phyloP scores from a whole-genome alignment of 2,888 invertebrate genomes.

The Chrysolina haemoptera region DNA sequence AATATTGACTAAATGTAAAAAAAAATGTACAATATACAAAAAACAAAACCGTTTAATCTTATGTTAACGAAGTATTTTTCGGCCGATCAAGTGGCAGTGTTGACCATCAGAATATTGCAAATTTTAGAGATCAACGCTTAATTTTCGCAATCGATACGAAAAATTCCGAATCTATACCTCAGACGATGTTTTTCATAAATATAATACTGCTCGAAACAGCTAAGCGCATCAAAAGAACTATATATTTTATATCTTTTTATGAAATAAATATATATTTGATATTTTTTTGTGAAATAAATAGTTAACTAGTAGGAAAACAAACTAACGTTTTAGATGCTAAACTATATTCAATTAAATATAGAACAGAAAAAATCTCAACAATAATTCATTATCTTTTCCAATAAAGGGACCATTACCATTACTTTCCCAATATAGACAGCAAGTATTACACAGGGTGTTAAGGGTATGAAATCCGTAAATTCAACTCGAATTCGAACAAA shows the following conservation, averaged over 20 bases:
- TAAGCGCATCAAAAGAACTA: constrained; percentile 14
- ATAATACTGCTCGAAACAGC: constrained; percentile 30
- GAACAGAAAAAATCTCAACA: neutral
- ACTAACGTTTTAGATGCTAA: neutral
- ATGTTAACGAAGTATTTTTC: constrained; percentile 48
- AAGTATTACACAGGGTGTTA: no score
- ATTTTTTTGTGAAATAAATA: neutral
- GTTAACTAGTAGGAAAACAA: neutral
- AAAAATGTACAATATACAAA: constrained; percentile 55
- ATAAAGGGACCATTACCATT: no score
- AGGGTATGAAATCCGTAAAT: no score
- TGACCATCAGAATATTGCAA: constrained; percentile 58
- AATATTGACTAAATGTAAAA: constrained; percentile 46
- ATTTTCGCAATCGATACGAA: constrained; percentile 28
- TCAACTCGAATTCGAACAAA: no score
- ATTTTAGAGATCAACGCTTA: constrained; percentile 56
- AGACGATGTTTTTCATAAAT: constrained; percentile 28
- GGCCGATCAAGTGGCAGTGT: constrained; percentile 61
- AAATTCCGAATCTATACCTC: constrained; percentile 31
- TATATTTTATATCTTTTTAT: neutral
- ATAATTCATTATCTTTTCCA: no score
- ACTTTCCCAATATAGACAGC: no score
- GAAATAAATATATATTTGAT: constrained; percentile 6
- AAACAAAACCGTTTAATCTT: constrained; percentile 46
- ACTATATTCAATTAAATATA: constrained; percentile 2